Evolutionary conservation across 2,888 invertebrate species (phyloP), one percentile per base, ranked within the genome.

Genomic region (Gibbula magus): DNA sequence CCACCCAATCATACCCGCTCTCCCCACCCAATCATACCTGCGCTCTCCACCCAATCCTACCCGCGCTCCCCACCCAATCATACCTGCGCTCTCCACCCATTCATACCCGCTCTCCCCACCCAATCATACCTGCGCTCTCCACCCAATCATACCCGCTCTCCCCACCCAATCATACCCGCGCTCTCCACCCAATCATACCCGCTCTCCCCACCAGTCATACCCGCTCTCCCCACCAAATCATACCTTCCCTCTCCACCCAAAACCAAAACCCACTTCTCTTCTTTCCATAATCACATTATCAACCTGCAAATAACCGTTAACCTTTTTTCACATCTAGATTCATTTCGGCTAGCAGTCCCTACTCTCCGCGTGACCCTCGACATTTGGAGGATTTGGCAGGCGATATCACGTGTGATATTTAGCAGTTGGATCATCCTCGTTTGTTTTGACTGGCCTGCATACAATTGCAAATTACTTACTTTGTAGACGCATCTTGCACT

Each of bases 331-430:
- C 45, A 45, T 61, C 29, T 29, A 2, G 61, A 61, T 61, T 61
- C 61, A 29, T 61, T 61, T 61, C 25, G n/a, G 18, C 61, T 61
- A 25, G 29, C n/a, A 61, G 61, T 25, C 61, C 25, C 61, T 13
- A 29, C 61, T 61, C 29, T 61, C 29, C 29, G 10, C 16, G 61
- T 61, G 61, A 61, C 61, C 61, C 35, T 18, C 35, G 70, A 70
- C 70, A 70, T 70, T 70, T 70, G 39, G 29, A 39, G 13, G 70
- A 35, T 70, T 70, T 70, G 70, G 70, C 70, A 70, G 70, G 35
- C 70, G 35, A 35, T 39, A 70, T n/a, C 70, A 32, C n/a, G 39
- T 70, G 70, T 70, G 35, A 70, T 70, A 70, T 39, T 70, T 39
- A 70, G 70, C 35, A 35, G 70, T 70, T 61, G 61, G 61, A 29